phyloP scores from a whole-genome alignment of 2,888 invertebrate species.

The Orthonevra nobilis region DNA sequence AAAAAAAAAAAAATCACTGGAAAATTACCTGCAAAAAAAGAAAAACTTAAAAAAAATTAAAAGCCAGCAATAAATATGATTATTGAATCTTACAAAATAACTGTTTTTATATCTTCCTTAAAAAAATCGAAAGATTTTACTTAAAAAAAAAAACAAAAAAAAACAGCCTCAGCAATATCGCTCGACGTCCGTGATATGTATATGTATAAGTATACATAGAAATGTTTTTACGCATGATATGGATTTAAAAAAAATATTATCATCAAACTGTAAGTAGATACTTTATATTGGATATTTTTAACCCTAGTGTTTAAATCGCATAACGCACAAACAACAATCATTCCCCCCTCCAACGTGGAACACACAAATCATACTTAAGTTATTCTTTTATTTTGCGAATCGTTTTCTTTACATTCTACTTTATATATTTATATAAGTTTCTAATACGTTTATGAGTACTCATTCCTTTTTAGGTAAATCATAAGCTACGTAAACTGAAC shows the following conservation, averaged over 20 bases:
- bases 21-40: constrained; percentile 47
- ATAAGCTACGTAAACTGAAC: too few relatives aligned
- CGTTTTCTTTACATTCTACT: too few relatives aligned
- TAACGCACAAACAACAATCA: constrained; percentile 28
- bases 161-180: too few relatives aligned
- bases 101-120: constrained; percentile 49
- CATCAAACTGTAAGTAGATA: constrained; percentile 58
- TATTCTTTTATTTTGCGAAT: too few relatives aligned
- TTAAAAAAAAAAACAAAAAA: too few relatives aligned
- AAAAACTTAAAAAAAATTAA: constrained; percentile 9
- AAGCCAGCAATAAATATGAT: constrained; percentile 56
- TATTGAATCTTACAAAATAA: constrained; percentile 58
- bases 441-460: background rate
- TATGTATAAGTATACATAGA: too few relatives aligned
- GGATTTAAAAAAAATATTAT: constrained; percentile 17
- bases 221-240: background rate
- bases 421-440: background rate
- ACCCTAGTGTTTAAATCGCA: constrained; percentile 12
- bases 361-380: too few relatives aligned
- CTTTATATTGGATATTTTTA: constrained; percentile 20
- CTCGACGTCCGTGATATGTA: too few relatives aligned
- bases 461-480: too few relatives aligned
- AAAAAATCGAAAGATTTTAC: background rate
- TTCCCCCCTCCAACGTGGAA: constrained; percentile 13
- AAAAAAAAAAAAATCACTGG: constrained; percentile 20